Conservation (phyloP, 2,113 vertebrate genomes). For the Poicephalus gulielmi region DNA sequence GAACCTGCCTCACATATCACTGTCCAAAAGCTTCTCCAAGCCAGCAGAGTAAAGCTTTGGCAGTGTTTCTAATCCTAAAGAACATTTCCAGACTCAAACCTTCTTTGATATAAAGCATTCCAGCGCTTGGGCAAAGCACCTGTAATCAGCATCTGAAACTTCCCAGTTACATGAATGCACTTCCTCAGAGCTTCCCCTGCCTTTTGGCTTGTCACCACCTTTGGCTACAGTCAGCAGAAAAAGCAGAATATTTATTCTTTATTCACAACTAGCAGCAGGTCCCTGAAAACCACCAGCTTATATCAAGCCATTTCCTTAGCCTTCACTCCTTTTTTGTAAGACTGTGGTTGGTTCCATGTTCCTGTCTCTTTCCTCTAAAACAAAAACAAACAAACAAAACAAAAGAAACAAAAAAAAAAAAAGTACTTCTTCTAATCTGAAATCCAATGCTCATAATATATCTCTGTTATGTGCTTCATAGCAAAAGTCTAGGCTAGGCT, state of each 20-base stretch:
- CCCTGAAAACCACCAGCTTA: not conserved
- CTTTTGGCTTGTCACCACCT: not conserved
- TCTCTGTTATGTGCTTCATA: not conserved
- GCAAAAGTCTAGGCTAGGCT: not conserved
- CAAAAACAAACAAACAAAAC: not conserved
- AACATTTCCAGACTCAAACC: not conserved
- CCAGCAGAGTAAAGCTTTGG: not conserved
- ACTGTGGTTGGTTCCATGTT: not conserved
- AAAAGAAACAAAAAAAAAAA: not conserved
- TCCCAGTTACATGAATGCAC: rapidly evolving
- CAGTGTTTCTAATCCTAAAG: not conserved
- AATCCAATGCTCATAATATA: not conserved
- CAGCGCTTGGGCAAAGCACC: not conserved
- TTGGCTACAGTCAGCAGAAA: not conserved
- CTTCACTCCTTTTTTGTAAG: not conserved
- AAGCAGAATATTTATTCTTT: not conserved
- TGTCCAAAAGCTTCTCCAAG: not conserved
- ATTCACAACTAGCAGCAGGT: not conserved
- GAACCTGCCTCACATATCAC: not conserved
- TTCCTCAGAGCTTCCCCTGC: not conserved
- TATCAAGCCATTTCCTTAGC: not conserved
- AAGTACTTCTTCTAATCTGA: not conserved
- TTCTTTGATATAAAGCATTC: not conserved
- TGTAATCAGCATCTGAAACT: not conserved
- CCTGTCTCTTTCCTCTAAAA: not conserved